Evolutionary conservation across 2,113 vertebrate species (phyloP).

Genomic region (human): GRCh38 chr5:147753501-147754000

Average conservation of each 20-base stretch:
- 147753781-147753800: not conserved
- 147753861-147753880: conserved; percentile 29
- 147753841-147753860: not conserved
- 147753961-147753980: not conserved
- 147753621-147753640: not conserved
- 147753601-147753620: not conserved
- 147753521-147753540: not conserved
- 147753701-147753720: not conserved
- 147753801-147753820: not conserved
- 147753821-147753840: conserved; percentile 11
- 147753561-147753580: not conserved
- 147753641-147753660: not conserved
- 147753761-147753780: not conserved
- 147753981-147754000: not conserved
- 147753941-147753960: conserved; percentile 39
- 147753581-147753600: not conserved
- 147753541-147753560: not conserved
- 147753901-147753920: conserved; percentile 41
- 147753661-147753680: not conserved
- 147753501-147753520: not conserved
- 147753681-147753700: not conserved
- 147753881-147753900: not conserved
- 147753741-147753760: not conserved
- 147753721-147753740: not conserved
- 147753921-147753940: conserved; percentile 21